These are phyloP conservation scores for Ommatoiulus sabulosus DNA, from an alignment of 2,888 invertebrate genomes.

Conservation along the genomic window DNA sequence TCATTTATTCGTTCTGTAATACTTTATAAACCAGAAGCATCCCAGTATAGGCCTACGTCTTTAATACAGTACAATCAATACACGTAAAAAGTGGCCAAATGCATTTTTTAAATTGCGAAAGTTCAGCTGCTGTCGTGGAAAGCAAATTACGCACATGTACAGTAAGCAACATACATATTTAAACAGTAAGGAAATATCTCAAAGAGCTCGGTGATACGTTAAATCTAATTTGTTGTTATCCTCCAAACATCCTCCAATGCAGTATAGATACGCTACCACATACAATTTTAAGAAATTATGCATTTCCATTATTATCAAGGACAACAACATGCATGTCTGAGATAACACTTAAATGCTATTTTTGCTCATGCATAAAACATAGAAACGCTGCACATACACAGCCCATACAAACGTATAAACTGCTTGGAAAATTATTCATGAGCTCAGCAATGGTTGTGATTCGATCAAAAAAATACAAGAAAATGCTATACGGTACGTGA, in stretches of 20 bases:
- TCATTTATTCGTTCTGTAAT: no score
- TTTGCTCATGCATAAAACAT: constrained; percentile 45
- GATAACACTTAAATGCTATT: constrained; percentile 41
- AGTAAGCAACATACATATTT: neutral
- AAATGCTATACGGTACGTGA: neutral
- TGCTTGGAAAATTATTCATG: constrained; percentile 3
- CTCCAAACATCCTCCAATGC: neutral
- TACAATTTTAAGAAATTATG: constrained; percentile 18
- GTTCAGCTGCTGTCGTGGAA: no score
- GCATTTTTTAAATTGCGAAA: no score
- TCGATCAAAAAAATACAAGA: neutral
- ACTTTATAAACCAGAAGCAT: no score
- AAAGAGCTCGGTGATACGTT: neutral
- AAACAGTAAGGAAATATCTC: neutral
- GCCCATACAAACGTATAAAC: constrained; percentile 8
- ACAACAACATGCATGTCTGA: constrained; percentile 32
- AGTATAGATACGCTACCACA: neutral
- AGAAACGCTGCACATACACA: constrained; percentile 7
- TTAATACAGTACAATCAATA: no score
- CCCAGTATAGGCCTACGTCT: no score
- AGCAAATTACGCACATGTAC: neutral
- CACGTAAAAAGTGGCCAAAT: no score
- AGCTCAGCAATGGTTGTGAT: constrained; percentile 18
- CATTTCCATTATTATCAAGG: constrained; percentile 45
- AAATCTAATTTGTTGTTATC: neutral